Conservation (phyloP, 2,113 vertebrate genomes). For the Tiliqua scincoides region DNA sequence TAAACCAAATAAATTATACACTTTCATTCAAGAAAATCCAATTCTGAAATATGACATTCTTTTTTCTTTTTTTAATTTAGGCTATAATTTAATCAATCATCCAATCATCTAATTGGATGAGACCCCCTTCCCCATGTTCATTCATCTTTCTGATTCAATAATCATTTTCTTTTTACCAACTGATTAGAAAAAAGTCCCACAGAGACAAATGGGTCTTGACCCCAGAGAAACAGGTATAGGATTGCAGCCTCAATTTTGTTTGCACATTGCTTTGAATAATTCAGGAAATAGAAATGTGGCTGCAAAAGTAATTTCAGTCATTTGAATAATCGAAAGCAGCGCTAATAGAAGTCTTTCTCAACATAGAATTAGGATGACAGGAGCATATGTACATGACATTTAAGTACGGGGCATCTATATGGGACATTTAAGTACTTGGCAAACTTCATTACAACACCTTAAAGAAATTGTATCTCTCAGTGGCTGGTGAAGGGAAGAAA, state of each 20-base stretch:
- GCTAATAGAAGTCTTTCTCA: not conserved
- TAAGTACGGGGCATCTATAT: not conserved
- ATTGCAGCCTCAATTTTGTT: not conserved
- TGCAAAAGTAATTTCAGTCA: not conserved
- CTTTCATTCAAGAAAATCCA: not conserved
- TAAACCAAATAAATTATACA: not conserved
- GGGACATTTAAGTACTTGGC: not conserved
- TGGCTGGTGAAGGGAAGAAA: too few species aligned
- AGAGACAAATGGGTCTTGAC: not conserved
- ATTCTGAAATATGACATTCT: not conserved
- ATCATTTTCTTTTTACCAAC: not conserved
- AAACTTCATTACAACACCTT: not conserved
- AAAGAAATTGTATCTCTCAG: not conserved
- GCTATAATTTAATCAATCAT: not conserved
- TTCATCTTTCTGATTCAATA: not conserved
- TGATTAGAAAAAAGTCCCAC: not conserved
- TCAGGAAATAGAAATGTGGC: not conserved
- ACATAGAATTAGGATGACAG: not conserved
- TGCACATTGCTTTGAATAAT: not conserved
- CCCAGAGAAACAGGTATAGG: not conserved
- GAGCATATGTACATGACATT: not conserved
- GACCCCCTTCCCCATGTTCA: not conserved
- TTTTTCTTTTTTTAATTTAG: not conserved
- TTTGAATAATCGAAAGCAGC: not conserved
- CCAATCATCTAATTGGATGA: not conserved